phyloP scores from a whole-genome alignment of 2,888 invertebrate species.

The Macrophya alboannulata region DNA sequence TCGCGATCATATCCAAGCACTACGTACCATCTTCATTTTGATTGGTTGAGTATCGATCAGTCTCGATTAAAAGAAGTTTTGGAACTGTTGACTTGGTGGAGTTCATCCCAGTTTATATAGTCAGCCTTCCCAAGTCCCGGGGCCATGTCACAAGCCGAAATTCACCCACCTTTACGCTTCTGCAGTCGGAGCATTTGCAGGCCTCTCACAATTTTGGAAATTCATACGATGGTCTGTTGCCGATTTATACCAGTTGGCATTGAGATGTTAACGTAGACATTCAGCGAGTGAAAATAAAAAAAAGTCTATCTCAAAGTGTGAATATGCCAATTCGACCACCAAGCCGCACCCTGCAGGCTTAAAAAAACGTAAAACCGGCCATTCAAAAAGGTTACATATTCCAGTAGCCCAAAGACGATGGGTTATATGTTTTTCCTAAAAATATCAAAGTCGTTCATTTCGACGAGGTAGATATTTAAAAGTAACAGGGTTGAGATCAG shows the following conservation, averaged over 20 bases:
- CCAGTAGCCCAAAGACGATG: background rate
- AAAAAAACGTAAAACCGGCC: background rate
- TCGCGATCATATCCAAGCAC: background rate
- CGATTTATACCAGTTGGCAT: background rate
- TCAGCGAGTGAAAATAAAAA: background rate
- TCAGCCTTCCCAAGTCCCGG: background rate
- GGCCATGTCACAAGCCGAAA: slow-evolving; percentile 11
- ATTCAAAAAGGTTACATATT: background rate
- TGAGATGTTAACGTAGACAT: background rate
- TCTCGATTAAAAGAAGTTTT: slow-evolving; percentile 10
- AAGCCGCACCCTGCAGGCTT: background rate
- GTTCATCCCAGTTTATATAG: slow-evolving; percentile 38
- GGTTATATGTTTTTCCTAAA: background rate
- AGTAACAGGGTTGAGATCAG: background rate
- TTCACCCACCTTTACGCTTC: background rate
- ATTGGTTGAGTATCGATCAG: background rate
- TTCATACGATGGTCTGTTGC: background rate
- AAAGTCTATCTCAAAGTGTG: background rate
- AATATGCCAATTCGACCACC: background rate
- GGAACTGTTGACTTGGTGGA: slow-evolving; percentile 22
- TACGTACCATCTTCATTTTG: slow-evolving; percentile 39
- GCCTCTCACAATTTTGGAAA: background rate
- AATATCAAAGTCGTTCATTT: background rate
- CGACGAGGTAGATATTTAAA: background rate
- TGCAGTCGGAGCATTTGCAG: background rate